Evolutionary conservation across 2,888 invertebrate genomes (phyloP), one percentile per base, ranked within the genome.

Genomic region (Heliconius charithonia): DNA sequence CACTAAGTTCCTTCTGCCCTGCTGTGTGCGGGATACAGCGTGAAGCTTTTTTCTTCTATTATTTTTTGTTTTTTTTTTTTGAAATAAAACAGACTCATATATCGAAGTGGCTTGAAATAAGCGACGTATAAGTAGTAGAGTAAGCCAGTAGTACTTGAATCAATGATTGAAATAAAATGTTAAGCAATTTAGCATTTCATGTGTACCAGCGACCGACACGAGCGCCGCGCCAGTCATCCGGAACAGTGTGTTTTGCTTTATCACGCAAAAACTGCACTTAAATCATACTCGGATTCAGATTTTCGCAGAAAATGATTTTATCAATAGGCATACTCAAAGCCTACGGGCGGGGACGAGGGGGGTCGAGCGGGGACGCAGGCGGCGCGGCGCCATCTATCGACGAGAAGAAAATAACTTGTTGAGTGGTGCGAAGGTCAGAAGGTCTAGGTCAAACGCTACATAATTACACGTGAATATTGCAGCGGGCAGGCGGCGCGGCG

Each of bases 391-490:
- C 72, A 72, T 72, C 72, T 72, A 2, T 59, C 32, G 72, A 25
- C 72, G 37, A 9, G 9, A 25, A 2, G 72, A 37, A 37, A 59
- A 37, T 59, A 72, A 56, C 32, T 59, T 72, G 32, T 59, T 72
- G n/a, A 59, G 72, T 59, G 32, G 32, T 72, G 12, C 29, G 72
- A 59, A 72, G 72, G 72, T 72, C 72, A 56, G 37, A 72, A 37
- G 72, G 72, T 72, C 72, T 56, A 72, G 72, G 72, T 72, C 37
- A 72, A n/a, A 37, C 56, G 72, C 37, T 59, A 25, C 37, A 37
- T 72, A 59, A 59, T n/a, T 37, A 72, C 72, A 72, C 37, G 32
- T 59, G 72, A 72, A 72, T 59, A 72, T 72, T 72, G 32, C 37
- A 72, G 32, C 66, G 66, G 37, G 22, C 32, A 41, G 69, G 69